Conservation (phyloP, 92 coral and sea anemone species). For the Nematostella vectensis region DNA sequence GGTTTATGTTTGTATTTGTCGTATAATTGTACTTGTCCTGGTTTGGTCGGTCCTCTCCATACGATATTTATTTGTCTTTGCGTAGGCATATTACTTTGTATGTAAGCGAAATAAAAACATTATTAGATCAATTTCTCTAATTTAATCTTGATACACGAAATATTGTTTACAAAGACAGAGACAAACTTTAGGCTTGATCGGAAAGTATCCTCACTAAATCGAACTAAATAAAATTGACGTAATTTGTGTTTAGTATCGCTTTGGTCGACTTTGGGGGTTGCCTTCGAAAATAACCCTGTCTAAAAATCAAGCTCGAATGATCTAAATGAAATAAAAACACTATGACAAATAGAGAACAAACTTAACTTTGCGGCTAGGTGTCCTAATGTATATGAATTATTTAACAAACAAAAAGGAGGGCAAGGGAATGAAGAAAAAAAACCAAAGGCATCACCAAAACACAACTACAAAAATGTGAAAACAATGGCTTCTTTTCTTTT, state of each 20-base stretch:
- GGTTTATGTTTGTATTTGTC: neutral
- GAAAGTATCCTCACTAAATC: neutral
- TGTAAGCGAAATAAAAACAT: slow-evolving; percentile 15
- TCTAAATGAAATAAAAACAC: slow-evolving; percentile 51
- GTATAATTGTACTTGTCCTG: neutral
- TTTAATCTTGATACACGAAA: slow-evolving; percentile 23
- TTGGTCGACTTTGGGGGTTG: too few relatives aligned
- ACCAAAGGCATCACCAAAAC: neutral
- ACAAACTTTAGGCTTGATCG: slow-evolving; percentile 5
- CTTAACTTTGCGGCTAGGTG: slow-evolving; percentile 53
- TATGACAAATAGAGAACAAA: slow-evolving; percentile 48
- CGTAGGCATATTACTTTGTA: too few relatives aligned
- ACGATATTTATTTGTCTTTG: too few relatives aligned
- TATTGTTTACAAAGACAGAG: slow-evolving; percentile 22
- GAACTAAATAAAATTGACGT: neutral
- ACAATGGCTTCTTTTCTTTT: neutral
- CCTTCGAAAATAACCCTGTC: slow-evolving; percentile 7
- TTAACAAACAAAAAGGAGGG: slow-evolving; percentile 10
- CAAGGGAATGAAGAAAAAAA: slow-evolving; percentile 5
- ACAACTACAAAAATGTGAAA: neutral
- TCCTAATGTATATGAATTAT: slow-evolving; percentile 33
- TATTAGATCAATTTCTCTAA: slow-evolving; percentile 18
- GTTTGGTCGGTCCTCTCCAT: too few relatives aligned
- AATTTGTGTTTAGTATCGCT: neutral
- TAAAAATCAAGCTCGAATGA: slow-evolving; percentile 23